Conservation (phyloP, 2,113 vertebrate genomes). For the Pollimyrus isidori region DNA sequence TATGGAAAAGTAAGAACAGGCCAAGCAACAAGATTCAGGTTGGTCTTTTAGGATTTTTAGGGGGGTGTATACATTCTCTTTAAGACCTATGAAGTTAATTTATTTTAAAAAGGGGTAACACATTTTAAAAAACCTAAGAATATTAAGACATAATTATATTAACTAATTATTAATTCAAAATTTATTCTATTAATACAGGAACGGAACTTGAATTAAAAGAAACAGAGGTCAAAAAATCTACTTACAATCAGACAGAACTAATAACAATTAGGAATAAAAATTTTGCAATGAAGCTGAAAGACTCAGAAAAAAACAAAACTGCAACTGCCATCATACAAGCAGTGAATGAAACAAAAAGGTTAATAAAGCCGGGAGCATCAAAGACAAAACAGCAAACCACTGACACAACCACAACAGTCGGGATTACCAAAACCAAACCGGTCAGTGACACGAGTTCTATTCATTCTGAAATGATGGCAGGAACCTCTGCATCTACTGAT, state of each 20-base stretch:
- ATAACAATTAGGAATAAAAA: background rate
- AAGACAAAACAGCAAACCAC: background rate
- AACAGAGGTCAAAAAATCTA: background rate
- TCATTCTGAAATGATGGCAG: background rate
- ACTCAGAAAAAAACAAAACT: background rate
- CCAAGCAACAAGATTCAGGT: background rate
- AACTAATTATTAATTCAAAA: background rate
- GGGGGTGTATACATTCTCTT: background rate
- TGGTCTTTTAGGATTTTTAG: background rate
- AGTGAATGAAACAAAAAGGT: background rate
- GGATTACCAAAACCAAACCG: background rate
- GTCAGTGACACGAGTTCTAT: background rate
- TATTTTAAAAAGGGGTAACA: background rate
- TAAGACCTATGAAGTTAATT: background rate
- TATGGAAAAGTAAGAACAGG: background rate
- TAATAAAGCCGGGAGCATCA: background rate
- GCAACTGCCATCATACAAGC: background rate
- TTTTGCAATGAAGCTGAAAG: background rate
- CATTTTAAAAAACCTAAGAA: background rate
- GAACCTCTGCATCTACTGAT: background rate
- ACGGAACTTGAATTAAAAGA: background rate
- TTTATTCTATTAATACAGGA: background rate
- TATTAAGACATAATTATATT: background rate
- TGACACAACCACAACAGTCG: background rate
- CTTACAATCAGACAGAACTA: background rate